phyloP scores from a whole-genome alignment of 2,113 vertebrate genomes.

The Pungitius pungitius region DNA sequence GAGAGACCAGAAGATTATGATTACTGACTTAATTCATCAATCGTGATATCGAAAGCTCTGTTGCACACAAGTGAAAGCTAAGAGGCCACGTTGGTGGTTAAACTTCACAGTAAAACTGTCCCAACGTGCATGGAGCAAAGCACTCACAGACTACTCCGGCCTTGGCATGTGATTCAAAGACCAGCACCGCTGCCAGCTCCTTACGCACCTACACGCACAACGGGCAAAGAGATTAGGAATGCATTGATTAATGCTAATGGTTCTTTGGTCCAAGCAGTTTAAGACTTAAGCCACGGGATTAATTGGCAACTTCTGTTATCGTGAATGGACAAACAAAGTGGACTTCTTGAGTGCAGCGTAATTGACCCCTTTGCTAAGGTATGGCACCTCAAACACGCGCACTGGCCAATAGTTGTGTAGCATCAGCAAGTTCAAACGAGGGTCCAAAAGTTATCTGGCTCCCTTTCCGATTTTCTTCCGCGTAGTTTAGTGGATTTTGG shows the following conservation, averaged over 20 bases:
- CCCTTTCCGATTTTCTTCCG: background rate
- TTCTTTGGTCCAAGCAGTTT: background rate
- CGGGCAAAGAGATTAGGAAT: conserved; percentile 5
- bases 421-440: background rate
- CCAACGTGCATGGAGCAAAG: no score
- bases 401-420: background rate
- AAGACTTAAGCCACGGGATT: background rate
- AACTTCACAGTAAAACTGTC: no score
- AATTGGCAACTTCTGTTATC: background rate
- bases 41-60: no score
- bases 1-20: background rate
- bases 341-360: background rate
- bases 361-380: background rate
- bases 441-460: background rate
- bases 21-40: conserved; percentile 9
- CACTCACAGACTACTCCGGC: conserved; percentile 95
- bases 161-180: conserved; percentile 91
- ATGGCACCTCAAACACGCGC: background rate
- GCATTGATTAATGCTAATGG: background rate
- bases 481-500: background rate
- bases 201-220: conserved; percentile 86
- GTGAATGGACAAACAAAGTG: background rate
- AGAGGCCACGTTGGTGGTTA: no score
- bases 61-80: no score
- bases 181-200: conserved; percentile 90